These are phyloP conservation scores for Bovichtus diacanthus DNA, from an alignment of 2,797 vertebrate genomes.

Conservation along the genomic window DNA sequence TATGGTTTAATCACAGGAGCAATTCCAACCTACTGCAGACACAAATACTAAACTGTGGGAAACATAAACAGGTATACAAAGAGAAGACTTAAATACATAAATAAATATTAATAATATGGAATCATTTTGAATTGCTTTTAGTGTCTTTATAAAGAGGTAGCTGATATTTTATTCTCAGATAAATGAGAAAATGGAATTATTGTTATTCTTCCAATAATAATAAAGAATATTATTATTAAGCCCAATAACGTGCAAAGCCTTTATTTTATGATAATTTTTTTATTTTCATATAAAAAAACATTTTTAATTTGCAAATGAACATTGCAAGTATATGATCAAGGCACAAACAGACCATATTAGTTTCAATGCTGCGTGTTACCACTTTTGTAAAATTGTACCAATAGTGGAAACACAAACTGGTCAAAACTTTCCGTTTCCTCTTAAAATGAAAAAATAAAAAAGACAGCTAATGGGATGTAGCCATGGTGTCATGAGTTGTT, in stretches of 20 bases:
- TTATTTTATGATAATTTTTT: too few species aligned
- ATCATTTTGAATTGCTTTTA: background rate
- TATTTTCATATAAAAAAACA: too few species aligned
- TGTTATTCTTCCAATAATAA: background rate
- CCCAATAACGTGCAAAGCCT: background rate
- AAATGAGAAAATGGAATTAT: background rate
- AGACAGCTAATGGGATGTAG: background rate
- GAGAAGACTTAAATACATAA: background rate
- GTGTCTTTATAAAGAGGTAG: background rate
- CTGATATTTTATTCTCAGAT: background rate
- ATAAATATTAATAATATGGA: background rate
- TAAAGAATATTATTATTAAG: background rate
- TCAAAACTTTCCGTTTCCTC: background rate
- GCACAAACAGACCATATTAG: background rate
- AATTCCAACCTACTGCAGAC: background rate
- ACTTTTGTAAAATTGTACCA: background rate
- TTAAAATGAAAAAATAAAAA: background rate
- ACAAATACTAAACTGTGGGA: background rate
- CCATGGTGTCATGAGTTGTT: background rate
- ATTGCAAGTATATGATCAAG: background rate
- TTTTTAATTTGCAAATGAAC: background rate
- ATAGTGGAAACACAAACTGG: background rate
- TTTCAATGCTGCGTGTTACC: background rate
- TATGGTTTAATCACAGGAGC: conserved; percentile 4
- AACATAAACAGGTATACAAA: background rate